Conservation (phyloP, 2,797 vertebrate genomes). For the Nyctibius grandis region DNA sequence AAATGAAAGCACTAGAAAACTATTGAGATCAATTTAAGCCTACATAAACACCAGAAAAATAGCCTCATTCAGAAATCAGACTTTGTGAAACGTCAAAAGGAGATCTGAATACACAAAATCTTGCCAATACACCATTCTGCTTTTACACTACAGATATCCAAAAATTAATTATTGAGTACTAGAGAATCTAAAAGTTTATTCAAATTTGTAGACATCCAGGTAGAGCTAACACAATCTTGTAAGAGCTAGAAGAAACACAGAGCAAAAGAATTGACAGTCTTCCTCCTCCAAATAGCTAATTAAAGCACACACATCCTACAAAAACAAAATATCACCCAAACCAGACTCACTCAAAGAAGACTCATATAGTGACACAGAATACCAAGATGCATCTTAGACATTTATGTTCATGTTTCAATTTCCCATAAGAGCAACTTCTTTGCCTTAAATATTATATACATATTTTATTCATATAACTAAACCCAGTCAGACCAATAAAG, state of each 20-base stretch:
- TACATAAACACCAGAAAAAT: neutral
- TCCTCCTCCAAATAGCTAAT: neutral
- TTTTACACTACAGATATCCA: neutral
- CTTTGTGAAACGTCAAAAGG: neutral
- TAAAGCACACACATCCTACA: neutral
- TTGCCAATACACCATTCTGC: neutral
- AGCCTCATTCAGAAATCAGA: neutral
- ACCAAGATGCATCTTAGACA: too few species aligned
- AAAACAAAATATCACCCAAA: neutral
- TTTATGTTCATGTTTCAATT: neutral
- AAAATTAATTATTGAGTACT: neutral
- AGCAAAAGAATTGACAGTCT: neutral
- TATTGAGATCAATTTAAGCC: neutral
- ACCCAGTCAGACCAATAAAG: neutral
- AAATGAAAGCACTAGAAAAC: neutral
- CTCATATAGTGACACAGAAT: too few species aligned
- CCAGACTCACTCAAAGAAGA: neutral
- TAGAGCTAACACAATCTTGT: fast-evolving
- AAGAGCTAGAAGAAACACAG: neutral
- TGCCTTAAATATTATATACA: neutral
- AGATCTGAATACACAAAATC: neutral
- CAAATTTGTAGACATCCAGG: neutral
- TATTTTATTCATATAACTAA: neutral
- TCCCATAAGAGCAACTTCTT: neutral
- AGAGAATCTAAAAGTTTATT: neutral